Conservation (phyloP, 2,113 vertebrate genomes). For the Erythrolamprus reginae region DNA sequence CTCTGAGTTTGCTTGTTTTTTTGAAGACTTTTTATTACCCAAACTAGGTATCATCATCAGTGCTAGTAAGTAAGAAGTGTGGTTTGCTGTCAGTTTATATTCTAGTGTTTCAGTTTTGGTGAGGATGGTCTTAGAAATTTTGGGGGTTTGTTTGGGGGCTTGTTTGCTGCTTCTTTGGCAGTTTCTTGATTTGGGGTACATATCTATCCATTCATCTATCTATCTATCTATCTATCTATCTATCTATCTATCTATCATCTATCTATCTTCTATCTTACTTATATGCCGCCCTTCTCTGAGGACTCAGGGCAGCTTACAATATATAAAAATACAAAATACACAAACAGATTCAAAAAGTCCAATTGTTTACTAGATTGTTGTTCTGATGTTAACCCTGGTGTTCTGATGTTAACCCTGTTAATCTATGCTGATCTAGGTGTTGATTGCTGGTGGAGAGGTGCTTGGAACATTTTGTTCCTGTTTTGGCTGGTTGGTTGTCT, state of each 20-base stretch:
- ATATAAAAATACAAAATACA: too few species aligned
- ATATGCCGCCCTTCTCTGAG: too few species aligned
- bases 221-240: too few species aligned
- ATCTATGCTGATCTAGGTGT: not conserved
- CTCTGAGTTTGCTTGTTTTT: too few species aligned
- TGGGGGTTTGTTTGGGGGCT: too few species aligned
- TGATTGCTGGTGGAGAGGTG: not conserved
- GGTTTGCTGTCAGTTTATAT: not conserved
- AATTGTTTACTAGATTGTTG: not conserved
- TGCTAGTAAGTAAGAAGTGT: not conserved
- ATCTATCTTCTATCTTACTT: too few species aligned
- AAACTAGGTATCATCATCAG: not conserved
- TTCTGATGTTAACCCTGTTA: too few species aligned
- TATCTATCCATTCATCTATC: too few species aligned
- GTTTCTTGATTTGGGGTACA: not conserved
- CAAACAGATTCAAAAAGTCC: too few species aligned
- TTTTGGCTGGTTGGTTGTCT: not conserved
- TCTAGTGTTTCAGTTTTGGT: not conserved
- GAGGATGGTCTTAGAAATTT: too few species aligned
- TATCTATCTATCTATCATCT: too few species aligned
- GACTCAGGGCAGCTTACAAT: too few species aligned
- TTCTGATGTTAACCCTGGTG: not conserved
- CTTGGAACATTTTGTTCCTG: not conserved
- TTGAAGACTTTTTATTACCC: not conserved
- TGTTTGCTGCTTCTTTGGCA: not conserved